A percentile compares a stretch with the other conserved stretches of the same genome.
These are phyloP conservation scores for Eidolon dupreanum DNA, from an alignment of 2,797 vertebrate species.

Conservation along the genomic window DNA sequence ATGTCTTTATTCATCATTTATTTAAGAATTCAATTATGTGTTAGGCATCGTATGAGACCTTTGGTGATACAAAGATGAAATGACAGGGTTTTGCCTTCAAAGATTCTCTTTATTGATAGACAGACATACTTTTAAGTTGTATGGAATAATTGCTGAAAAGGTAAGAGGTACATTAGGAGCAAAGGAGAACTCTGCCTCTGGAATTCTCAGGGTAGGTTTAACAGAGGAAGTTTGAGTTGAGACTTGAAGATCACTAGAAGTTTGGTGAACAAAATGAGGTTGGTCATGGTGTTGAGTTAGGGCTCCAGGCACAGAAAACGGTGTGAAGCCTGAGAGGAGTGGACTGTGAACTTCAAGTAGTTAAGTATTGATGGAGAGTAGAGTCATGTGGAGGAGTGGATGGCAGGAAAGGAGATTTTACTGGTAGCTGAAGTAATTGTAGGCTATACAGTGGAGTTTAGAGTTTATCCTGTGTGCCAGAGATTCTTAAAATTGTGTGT, in stretches of 20 bases:
- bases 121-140: neutral
- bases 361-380: neutral
- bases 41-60: neutral
- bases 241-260: neutral
- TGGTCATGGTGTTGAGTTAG: neutral
- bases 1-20: neutral
- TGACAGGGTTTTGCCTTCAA: neutral
- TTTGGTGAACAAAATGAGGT: neutral
- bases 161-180: neutral
- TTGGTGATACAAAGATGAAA: conserved; percentile 4
- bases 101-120: neutral
- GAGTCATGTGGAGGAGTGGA: neutral
- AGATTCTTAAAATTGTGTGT: neutral
- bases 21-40: neutral
- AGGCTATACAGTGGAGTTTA: neutral
- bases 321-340: neutral
- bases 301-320: neutral
- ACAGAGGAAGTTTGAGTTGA: neutral
- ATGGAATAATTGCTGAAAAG: neutral
- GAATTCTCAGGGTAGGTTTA: neutral
- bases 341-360: neutral
- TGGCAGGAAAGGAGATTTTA: conserved; percentile 21
- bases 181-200: neutral
- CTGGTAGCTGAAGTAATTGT: neutral
- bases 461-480: neutral